Evolutionary conservation across 2,113 vertebrate genomes (phyloP).

Genomic region (Colinus virginianus): DNA sequence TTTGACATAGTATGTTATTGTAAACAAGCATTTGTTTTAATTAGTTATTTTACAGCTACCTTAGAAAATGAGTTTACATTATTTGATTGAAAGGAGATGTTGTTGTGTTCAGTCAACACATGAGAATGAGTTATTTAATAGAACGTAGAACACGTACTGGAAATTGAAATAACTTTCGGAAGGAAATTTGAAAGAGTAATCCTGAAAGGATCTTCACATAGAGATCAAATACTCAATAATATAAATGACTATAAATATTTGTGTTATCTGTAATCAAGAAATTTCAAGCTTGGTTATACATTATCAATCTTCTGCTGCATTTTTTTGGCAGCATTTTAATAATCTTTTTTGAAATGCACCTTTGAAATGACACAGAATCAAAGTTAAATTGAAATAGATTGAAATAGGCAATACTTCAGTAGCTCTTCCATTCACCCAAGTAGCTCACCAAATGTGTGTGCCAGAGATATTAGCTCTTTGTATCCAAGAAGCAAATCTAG

Average conservation of each 20-base stretch:
- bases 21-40: background rate
- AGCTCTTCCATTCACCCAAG: background rate
- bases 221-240: background rate
- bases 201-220: background rate
- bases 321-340: background rate
- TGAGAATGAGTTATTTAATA: background rate
- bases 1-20: background rate
- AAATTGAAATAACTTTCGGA: background rate
- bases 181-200: background rate
- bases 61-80: background rate
- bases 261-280: background rate
- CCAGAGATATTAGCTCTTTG: background rate
- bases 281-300: background rate
- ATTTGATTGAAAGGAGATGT: background rate
- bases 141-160: background rate
- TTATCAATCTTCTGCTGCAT: background rate
- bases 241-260: background rate
- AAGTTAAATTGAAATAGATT: background rate
- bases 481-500: background rate
- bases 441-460: background rate
- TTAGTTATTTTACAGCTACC: background rate
- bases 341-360: background rate
- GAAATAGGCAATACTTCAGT: background rate
- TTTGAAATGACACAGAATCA: background rate
- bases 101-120: background rate